Base-by-base conservation (phyloP, 2,888 invertebrate genomes). In the Cerastis leucographa region DNA sequence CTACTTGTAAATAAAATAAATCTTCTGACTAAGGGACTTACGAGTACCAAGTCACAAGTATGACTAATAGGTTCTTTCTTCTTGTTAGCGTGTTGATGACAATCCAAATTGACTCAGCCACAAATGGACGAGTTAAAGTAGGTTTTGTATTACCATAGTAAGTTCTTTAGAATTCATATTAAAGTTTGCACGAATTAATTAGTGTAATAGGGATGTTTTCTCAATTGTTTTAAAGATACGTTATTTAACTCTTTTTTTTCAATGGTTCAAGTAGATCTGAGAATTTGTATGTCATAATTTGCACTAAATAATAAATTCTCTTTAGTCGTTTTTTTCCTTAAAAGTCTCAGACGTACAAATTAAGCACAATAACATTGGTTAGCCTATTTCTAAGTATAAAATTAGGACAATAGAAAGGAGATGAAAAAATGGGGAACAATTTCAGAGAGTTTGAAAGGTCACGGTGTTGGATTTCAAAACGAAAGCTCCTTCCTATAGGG, bases 1-100 rank as follows among this genome's bases (percentile, higher is more conserved):
- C 78, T 85, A 66, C 78, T 81, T 85, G 65, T 69, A 69, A 85
- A 83, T 78, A n/a, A 81, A 85, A 73, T 74, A 71, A 56, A 84
- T 65, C 71, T 80, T 62, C 25, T 70, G 56, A 70, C 65, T 80
- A 80, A 84, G 56, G 42, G 19, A 76, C 68, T 75, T 12, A 25
- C 42, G n/a, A 51, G n/a, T 59, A 68, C 14, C 44, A 17, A 59
- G 59, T 59, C 29, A 19, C 29, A 59, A 71, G 69, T 56, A 17
- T 51, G 11, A 14, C 25, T 51, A 78, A 65, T 74, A 11, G 14
- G 51, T 29, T 61, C 61, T 56, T 42, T 29, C 35, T 35, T 35
- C 3, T 35, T 35, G 2, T 35, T 2, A 35, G 35, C 35, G 35
- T 35, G 35, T 35, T 3, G 35, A 35, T 35, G 35, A 35, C 35